A percentile compares a stretch with the other conserved stretches of the same genome.
These are phyloP conservation scores for Notodonta dromedarius DNA, from an alignment of 2,888 invertebrate genomes.

Conservation along the genomic window DNA sequence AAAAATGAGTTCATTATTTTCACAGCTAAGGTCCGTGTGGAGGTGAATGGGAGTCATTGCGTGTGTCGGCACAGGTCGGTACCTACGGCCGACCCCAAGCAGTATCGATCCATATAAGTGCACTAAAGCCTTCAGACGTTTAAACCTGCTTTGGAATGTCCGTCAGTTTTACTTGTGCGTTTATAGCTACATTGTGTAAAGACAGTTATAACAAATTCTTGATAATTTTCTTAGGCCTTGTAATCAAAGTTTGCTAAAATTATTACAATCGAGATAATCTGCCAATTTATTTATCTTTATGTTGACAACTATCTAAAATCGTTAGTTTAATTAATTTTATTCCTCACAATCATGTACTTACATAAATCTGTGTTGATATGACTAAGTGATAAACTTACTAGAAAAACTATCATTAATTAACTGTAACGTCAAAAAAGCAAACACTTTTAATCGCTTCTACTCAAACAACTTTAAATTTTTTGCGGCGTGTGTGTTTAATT, in stretches of 20 bases:
- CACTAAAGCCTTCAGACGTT: conserved; percentile 32
- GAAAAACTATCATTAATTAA: conserved; percentile 24
- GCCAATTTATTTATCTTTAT: no score
- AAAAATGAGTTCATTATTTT: background rate
- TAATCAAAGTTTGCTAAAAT: no score
- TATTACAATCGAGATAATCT: no score
- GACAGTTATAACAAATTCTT: no score
- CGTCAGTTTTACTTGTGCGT: conserved; percentile 18
- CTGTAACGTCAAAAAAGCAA: conserved; percentile 13
- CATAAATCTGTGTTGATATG: background rate
- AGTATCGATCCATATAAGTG: conserved; percentile 75
- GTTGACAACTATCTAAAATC: no score
- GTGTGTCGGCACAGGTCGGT: conserved; percentile 63
- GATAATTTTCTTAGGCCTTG: no score
- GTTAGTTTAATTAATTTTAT: no score
- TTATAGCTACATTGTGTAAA: background rate
- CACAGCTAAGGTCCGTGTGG: background rate
- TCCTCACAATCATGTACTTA: background rate
- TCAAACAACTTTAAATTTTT: conserved; percentile 37
- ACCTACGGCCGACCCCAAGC: conserved; percentile 68
- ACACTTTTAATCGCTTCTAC: conserved; percentile 25
- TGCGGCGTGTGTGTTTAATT: conserved; percentile 40
- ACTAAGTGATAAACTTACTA: background rate
- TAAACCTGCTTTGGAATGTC: conserved; percentile 33
- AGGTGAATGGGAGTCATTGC: conserved; percentile 66